Conservation (phyloP, 2,888 invertebrate genomes). For the Drosophila mimica region DNA sequence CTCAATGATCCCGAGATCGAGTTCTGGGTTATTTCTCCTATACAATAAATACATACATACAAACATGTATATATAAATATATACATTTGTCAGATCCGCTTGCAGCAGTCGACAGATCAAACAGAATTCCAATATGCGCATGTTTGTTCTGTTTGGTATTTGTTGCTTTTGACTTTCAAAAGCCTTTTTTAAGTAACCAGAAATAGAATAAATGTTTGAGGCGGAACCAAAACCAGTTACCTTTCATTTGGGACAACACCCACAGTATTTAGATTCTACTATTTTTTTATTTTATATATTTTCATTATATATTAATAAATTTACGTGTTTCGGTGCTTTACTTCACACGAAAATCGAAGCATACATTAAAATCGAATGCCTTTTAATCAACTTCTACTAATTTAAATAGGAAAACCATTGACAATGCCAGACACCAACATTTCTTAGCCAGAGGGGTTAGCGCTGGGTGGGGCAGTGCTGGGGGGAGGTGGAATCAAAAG, state of each 20-base stretch:
- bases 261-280: conserved; percentile 10
- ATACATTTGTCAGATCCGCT: conserved; percentile 43
- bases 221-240: conserved; percentile 62
- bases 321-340: conserved; percentile 49
- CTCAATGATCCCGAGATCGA: conserved; percentile 35
- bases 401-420: conserved; percentile 27
- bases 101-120: conserved; percentile 26
- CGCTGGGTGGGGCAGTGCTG: neutral
- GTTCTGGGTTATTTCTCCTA: conserved; percentile 7
- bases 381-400: neutral
- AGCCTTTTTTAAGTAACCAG: conserved; percentile 43
- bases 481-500: neutral
- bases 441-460: conserved; percentile 18
- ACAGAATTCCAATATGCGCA: conserved; percentile 2
- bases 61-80: neutral
- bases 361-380: conserved; percentile 52
- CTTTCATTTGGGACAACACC: conserved; percentile 66
- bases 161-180: conserved; percentile 40
- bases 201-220: conserved; percentile 39
- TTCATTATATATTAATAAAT: conserved; percentile 53
- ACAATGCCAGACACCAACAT: conserved; percentile 30
- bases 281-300: conserved; percentile 30
- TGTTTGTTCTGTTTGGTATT: conserved; percentile 5
- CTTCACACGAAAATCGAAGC: conserved; percentile 65
- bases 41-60: neutral